Conservation (phyloP, 2,113 vertebrate genomes). For the Cyprinodon brontotheroides region DNA sequence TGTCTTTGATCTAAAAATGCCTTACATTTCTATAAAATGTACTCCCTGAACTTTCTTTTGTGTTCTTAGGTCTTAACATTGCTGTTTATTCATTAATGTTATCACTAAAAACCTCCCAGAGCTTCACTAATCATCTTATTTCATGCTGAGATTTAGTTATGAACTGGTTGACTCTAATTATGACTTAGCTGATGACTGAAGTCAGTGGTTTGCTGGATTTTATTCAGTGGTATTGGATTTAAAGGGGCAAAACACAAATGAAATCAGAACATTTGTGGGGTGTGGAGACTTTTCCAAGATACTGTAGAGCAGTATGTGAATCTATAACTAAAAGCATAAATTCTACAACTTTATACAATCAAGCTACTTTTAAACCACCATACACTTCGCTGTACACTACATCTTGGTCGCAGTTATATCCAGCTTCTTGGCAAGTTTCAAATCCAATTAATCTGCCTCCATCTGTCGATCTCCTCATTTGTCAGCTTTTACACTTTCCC, state of each 20-base stretch:
- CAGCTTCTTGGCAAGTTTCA: conserved; percentile 26
- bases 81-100: too few species aligned
- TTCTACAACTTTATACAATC: conserved; percentile 25
- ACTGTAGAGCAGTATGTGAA: conserved; percentile 1
- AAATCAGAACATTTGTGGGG: background rate
- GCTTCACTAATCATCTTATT: background rate
- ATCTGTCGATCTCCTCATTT: conserved; percentile 50
- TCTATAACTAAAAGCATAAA: conserved; percentile 9
- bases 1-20: too few species aligned
- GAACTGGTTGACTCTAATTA: background rate
- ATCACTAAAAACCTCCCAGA: too few species aligned
- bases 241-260: too few species aligned
- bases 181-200: background rate
- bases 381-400: conserved; percentile 23
- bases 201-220: background rate
- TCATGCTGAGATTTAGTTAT: background rate
- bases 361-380: conserved; percentile 11
- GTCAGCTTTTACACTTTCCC: conserved; percentile 61
- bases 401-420: conserved; percentile 26
- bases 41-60: too few species aligned
- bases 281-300: background rate
- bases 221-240: background rate
- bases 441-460: conserved; percentile 36
- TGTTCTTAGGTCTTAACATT: too few species aligned
- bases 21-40: too few species aligned